Base-by-base conservation (phyloP, 2,797 vertebrate species). In the Oophaga sylvatica region DNA sequence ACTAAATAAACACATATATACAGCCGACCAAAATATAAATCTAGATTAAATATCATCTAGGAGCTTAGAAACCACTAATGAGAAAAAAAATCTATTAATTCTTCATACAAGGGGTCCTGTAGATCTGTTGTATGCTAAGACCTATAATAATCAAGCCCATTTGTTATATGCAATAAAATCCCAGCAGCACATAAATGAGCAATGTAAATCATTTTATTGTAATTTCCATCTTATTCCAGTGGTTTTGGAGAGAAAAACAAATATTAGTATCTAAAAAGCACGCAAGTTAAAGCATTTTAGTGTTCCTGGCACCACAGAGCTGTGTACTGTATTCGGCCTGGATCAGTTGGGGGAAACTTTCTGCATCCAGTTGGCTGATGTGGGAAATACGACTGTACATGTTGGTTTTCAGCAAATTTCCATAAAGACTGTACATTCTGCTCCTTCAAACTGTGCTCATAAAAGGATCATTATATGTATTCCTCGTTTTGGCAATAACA, bases 401-500 rank as follows among this genome's bases (percentile, higher is more conserved):
- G 81, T 79, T 79, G 81, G 15, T 68, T 63, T 82, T 73, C 41
- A 35, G 41, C 73, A 83, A 31, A 45, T 63, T 73, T 68, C 76
- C 71, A 79, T 77, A 35, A 80, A 85, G 76, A 80, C 57, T 84
- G 87, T 85, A 88, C 87, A 88, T 88, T 88, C 67, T 88, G 83
- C 83, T 81, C 83, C 71, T 70, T 65, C 75, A 75, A 56, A 81
- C 65, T 81, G 67, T 84, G 26, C 68, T 70, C 83, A 45, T 88
- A 88, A 88, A 87, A 77, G 22, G 35, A 73, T 48, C n/a, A 78
- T 78, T 85, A 84, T 84, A 76, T 76, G 20, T 70, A 84, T 62
- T 73, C 45, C 31, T 11, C 56, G 35, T 77, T 35, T 70, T 86
- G 75, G 53, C 85, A 80, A 60, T 29, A 57, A 29, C 20, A 45